Evolutionary conservation across 1,140 invertebrate genomes (phyloP).

Genomic region (Eupeodes corollae): DNA sequence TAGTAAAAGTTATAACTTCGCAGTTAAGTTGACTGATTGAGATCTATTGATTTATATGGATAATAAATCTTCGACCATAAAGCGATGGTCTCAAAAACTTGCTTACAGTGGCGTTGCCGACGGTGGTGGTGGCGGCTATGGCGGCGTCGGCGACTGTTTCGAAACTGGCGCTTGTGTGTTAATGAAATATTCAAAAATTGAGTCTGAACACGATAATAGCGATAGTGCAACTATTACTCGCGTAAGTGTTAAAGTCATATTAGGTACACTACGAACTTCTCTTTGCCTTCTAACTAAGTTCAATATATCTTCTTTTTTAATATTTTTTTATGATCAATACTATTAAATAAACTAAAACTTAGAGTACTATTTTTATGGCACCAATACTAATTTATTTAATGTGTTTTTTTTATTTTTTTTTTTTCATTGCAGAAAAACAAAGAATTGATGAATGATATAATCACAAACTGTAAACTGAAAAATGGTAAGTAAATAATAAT

Average conservation of each 20-base stretch:
- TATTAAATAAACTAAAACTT: too few species aligned
- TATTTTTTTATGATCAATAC: too few species aligned
- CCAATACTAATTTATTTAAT: conserved; percentile 19
- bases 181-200: too few species aligned
- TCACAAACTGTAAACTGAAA: conserved; percentile 51
- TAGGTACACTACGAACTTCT: too few species aligned
- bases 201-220: too few species aligned
- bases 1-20: too few species aligned
- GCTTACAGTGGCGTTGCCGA: conserved; percentile 18
- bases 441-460: conserved; percentile 52
- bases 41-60: too few species aligned
- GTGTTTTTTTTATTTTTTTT: conserved; percentile 13
- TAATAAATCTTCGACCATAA: not conserved
- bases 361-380: not conserved
- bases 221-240: too few species aligned
- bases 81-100: conserved; percentile 21
- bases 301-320: too few species aligned
- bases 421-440: conserved; percentile 54
- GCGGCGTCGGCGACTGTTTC: not conserved
- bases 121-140: not conserved
- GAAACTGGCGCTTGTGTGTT: not conserved
- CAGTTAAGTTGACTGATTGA: too few species aligned
- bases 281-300: too few species aligned
- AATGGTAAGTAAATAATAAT: conserved; percentile 41
- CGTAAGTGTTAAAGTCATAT: too few species aligned